Conservation (phyloP, 2,888 invertebrate genomes). For the Ichneumon xanthorius region DNA sequence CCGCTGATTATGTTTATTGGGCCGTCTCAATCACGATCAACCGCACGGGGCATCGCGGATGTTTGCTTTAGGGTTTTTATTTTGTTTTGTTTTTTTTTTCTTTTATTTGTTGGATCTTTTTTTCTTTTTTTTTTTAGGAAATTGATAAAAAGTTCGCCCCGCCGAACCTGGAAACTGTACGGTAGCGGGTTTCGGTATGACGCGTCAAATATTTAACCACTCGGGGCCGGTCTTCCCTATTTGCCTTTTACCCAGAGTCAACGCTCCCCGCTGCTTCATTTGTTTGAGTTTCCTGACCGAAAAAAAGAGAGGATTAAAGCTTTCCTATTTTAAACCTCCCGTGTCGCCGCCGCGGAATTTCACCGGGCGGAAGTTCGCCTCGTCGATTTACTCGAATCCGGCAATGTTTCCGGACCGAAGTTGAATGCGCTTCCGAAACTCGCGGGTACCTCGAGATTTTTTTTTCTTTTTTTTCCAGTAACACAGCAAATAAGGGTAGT, state of each 20-base stretch:
- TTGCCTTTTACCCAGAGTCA: conserved; percentile 70
- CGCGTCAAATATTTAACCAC: conserved; percentile 72
- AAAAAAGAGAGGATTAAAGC: conserved; percentile 65
- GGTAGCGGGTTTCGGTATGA: conserved; percentile 60
- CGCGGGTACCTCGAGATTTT: not conserved
- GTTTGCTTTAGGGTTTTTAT: not conserved
- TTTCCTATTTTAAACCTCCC: conserved; percentile 63
- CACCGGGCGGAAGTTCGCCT: conserved; percentile 3
- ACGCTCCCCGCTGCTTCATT: conserved; percentile 64
- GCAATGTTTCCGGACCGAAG: conserved; percentile 28
- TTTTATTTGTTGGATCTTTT: not conserved
- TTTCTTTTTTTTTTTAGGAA: conserved; percentile 9
- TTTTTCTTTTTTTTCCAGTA: not conserved
- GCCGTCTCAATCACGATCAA: conserved; percentile 40
- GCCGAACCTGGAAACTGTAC: conserved; percentile 21
- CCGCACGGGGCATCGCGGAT: conserved; percentile 20
- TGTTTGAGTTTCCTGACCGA: conserved; percentile 70
- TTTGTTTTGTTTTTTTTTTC: not conserved
- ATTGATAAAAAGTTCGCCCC: conserved; percentile 61
- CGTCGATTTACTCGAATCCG: conserved; percentile 31
- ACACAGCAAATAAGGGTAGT: conserved; percentile 31
- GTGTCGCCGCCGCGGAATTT: conserved; percentile 28
- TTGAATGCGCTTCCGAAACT: conserved; percentile 32
- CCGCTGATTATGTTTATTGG: conserved; percentile 40
- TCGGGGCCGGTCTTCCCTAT: conserved; percentile 66